Base-by-base conservation (phyloP, 2,888 invertebrate species). In the Diplolepis rosae region DNA sequence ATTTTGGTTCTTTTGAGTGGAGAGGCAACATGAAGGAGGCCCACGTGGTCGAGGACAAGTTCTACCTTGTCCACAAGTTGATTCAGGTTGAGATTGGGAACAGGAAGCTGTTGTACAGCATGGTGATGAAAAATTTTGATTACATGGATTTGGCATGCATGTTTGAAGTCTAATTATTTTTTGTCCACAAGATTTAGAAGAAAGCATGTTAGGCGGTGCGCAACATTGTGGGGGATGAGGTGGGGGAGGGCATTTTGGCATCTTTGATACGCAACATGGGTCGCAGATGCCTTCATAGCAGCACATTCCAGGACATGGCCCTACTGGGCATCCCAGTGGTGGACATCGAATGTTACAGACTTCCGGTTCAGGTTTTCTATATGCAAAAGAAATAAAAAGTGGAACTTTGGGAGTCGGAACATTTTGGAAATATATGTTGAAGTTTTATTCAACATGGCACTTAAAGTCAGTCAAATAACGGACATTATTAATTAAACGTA, bases 281-380 rank as follows among this genome's bases (percentile, higher is more conserved):
- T 85, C 82, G 65, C 77, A 80, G 15, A 72, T 65, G n/a, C 79
- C 80, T 2, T 79, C 71, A 50, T 76, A 76, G 18, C 78, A 80
- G 51, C 82, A 84, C 68, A 81, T 76, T 24, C 84, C 84, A n/a
- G 83, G 84, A 69, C 84, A 85, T 2, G 84, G 83, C 51, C 84
- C 85, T 39, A 15, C 15, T 6, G 45, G 45, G 18, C 85, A 85
- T 15, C 84, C 84, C 0, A 84, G 74, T 30, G 85, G 83, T 32
- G 85, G 84, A 65, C 85, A 85, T 45, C 80, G 78, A 5, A 76
- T 56, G 32, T 85, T 85, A 56, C 84, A 85, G 0, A 79, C 69
- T 71, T 85, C 84, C 28, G 85, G 83, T 51, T 85, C 84, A 13
- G 81, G 83, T 66, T 82, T 80, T 50, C 85, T 85, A 32, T 30